A percentile compares a stretch with the other conserved stretches of the same genome.
Evolutionary conservation across 2,888 invertebrate species (phyloP).

Genomic region (Cerastis rubricosa): DNA sequence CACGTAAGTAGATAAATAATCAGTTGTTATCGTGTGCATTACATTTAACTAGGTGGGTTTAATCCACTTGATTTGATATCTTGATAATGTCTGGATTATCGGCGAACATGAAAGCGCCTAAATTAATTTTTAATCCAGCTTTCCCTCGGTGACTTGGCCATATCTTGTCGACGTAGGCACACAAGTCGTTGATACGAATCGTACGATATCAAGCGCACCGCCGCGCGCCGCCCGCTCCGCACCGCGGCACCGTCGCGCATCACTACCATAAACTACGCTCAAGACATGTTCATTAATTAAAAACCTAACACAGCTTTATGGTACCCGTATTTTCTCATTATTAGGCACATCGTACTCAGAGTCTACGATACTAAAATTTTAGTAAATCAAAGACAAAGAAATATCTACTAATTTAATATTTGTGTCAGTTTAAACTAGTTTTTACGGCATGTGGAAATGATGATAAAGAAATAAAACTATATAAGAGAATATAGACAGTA

Average conservation of each 20-base stretch:
- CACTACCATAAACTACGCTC: slow-evolving; percentile 67
- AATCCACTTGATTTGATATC: slow-evolving; percentile 89
- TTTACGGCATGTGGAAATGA: not conserved
- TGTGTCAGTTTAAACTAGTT: not conserved
- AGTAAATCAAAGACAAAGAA: slow-evolving; percentile 13
- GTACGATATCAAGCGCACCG: slow-evolving; percentile 72
- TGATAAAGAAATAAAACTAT: slow-evolving; percentile 21
- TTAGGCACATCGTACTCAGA: slow-evolving; percentile 15
- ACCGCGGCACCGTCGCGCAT: slow-evolving; percentile 36
- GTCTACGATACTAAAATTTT: slow-evolving; percentile 2
- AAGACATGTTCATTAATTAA: slow-evolving; percentile 69
- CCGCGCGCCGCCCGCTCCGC: slow-evolving; percentile 43
- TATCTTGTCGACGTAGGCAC: slow-evolving; percentile 82
- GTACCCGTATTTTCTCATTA: slow-evolving; percentile 40
- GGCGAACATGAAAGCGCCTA: slow-evolving; percentile 89
- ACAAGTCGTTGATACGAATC: slow-evolving; percentile 75
- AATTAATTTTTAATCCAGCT: slow-evolving; percentile 90
- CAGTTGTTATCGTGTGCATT: slow-evolving; percentile 86
- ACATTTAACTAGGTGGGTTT: slow-evolving; percentile 87
- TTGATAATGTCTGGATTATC: slow-evolving; percentile 89
- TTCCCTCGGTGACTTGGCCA: slow-evolving; percentile 82
- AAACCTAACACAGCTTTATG: slow-evolving; percentile 53
- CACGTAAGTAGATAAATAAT: slow-evolving; percentile 82
- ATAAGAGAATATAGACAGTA: not conserved
- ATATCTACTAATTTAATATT: not conserved